These are phyloP conservation scores for Machaerirhynchus nigripectus DNA, from an alignment of 2,113 vertebrate genomes.

Conservation along the genomic window DNA sequence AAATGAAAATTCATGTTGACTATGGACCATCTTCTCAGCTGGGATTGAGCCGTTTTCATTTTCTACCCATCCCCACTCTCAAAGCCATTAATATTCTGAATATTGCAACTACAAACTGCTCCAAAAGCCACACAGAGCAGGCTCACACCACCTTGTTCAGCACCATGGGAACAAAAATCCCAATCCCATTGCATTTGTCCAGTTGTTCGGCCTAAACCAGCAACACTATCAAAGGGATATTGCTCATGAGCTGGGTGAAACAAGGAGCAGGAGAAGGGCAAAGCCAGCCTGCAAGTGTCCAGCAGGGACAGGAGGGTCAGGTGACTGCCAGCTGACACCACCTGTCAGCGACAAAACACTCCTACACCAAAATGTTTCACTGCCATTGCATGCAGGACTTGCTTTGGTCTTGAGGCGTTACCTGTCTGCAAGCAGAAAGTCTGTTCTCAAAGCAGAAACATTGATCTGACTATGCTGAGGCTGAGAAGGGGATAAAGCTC, in stretches of 20 bases:
- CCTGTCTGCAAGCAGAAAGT: background rate
- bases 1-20: slow-evolving; percentile 23
- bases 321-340: background rate
- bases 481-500: background rate
- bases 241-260: background rate
- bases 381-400: background rate
- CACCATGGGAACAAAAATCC: background rate
- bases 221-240: background rate
- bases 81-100: background rate
- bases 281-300: background rate
- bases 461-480: background rate
- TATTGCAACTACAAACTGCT: background rate
- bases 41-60: background rate
- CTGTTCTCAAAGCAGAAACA: background rate
- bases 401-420: background rate
- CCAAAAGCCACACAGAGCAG: background rate
- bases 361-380: background rate
- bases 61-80: background rate
- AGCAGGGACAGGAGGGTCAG: background rate
- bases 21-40: background rate
- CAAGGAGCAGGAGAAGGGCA: background rate
- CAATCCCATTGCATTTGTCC: background rate
- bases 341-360: background rate
- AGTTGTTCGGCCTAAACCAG: background rate
- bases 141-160: background rate